Evolutionary conservation across 2,797 vertebrate genomes (phyloP).

Genomic region (Acanthurus lineatus): DNA sequence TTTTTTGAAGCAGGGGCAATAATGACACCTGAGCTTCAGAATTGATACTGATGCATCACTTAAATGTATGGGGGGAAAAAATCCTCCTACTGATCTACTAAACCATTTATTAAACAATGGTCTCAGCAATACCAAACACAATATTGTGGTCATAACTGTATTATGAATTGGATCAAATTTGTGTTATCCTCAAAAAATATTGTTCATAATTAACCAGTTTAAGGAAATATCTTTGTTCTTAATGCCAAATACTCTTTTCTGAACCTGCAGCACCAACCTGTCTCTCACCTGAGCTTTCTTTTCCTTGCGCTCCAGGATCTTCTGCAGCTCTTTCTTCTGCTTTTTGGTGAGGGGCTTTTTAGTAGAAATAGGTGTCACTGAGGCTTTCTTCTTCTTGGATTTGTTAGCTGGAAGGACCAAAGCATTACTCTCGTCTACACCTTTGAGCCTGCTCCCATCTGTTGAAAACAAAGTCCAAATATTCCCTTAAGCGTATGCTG

Average conservation of each 20-base stretch:
- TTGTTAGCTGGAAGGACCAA: constrained; percentile 91
- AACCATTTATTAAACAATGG: background rate
- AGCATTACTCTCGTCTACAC: constrained; percentile 91
- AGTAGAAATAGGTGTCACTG: constrained; percentile 50
- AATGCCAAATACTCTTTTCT: background rate
- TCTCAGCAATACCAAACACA: background rate
- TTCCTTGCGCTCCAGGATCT: constrained; percentile 92
- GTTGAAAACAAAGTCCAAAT: constrained; percentile 7
- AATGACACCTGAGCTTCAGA: background rate
- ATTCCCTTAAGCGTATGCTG: background rate
- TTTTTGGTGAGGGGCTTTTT: constrained; percentile 92
- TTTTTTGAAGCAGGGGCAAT: background rate
- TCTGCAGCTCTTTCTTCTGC: constrained; percentile 91
- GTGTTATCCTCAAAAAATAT: too few species aligned
- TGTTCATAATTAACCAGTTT: background rate
- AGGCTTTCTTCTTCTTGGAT: constrained; percentile 83
- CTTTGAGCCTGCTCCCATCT: constrained; percentile 89
- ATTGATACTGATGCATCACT: background rate
- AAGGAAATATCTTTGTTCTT: background rate
- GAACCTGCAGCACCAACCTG: background rate
- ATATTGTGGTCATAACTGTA: too few species aligned
- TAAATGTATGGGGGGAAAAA: background rate
- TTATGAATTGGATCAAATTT: too few species aligned
- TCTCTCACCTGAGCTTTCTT: constrained; percentile 91
- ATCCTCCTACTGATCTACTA: background rate